phyloP scores from a whole-genome alignment of 1,140 invertebrate species.

The Mizuhopecten yessoensis region DNA sequence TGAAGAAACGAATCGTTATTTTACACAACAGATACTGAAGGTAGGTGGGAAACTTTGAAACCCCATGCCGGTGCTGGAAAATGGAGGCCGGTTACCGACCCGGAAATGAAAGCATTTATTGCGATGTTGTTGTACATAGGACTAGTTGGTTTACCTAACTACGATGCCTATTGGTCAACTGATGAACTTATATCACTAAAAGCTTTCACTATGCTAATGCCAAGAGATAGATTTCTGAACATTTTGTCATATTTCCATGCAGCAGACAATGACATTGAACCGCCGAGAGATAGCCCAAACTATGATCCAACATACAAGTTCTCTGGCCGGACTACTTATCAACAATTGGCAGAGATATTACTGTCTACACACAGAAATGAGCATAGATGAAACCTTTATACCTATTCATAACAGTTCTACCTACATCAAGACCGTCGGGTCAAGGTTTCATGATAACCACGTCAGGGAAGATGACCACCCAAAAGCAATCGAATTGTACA shows the following conservation, averaged over 20 bases:
- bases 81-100: background rate
- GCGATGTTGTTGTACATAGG: background rate
- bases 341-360: too few relatives aligned
- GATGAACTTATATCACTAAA: background rate
- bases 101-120: background rate
- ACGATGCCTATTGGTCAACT: background rate
- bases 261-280: background rate
- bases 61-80: background rate
- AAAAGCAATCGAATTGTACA: too few relatives aligned
- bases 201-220: background rate
- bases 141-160: background rate
- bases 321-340: too few relatives aligned
- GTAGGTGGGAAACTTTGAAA: background rate
- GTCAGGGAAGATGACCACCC: too few relatives aligned
- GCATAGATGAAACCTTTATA: too few relatives aligned
- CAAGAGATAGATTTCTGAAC: background rate
- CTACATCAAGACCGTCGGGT: too few relatives aligned
- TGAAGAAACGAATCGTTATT: background rate
- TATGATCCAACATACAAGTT: too few relatives aligned
- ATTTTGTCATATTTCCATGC: background rate
- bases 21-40: background rate
- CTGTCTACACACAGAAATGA: too few relatives aligned
- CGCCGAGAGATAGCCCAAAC: too few relatives aligned
- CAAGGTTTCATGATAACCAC: too few relatives aligned
- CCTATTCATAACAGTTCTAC: too few relatives aligned